Evolutionary conservation across 2,797 vertebrate genomes (phyloP).

Genomic region (Onychomys arenicola): DNA sequence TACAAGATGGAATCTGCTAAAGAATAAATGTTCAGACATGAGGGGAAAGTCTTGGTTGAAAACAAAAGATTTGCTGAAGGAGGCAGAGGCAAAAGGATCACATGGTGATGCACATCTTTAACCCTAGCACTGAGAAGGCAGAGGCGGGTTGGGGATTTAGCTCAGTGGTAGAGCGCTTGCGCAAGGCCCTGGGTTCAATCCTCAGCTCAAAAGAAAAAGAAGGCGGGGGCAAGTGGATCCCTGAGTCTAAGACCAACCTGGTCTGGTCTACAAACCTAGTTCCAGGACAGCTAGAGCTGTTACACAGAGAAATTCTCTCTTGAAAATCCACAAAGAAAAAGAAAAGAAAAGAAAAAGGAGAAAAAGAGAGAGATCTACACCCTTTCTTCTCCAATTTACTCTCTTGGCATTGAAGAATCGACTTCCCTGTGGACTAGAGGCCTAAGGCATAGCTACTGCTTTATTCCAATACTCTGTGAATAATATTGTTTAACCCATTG

Average conservation of each 20-base stretch:
- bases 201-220: no score
- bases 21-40: not conserved
- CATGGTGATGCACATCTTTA: no score
- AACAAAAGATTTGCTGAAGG: not conserved
- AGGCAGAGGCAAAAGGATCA: not conserved
- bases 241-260: no score
- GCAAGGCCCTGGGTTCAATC: no score
- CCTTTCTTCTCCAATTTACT: constrained; percentile 70
- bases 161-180: no score
- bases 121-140: no score
- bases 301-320: not conserved
- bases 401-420: constrained; percentile 83
- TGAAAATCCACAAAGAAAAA: not conserved
- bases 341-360: rapidly evolving
- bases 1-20: not conserved
- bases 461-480: constrained; percentile 75
- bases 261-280: not conserved
- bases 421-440: constrained; percentile 68
- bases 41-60: not conserved
- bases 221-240: no score
- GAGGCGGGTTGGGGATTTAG: no score
- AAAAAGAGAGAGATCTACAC: not conserved
- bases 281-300: not conserved
- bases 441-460: constrained; percentile 62
- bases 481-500: constrained; percentile 80